Percentiles rank a stretch among this genome's conserved stretches.
Evolutionary conservation across 2,113 vertebrate genomes (phyloP).

Genomic region (Dipodomys spectabilis): DNA sequence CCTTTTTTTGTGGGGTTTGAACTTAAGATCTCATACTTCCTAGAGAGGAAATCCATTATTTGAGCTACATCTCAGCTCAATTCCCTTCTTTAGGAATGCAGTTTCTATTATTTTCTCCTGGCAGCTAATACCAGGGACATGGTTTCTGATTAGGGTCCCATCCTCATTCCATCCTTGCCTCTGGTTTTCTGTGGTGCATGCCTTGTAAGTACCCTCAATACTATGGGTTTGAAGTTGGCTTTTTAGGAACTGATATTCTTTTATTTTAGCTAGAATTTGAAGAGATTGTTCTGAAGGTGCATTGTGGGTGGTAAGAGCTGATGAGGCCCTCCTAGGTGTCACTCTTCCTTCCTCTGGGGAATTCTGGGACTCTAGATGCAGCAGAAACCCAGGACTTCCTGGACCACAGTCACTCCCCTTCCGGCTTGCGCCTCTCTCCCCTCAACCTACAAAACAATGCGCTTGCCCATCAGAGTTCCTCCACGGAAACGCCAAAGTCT

Average conservation of each 20-base stretch:
- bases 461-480: slow-evolving; percentile 12
- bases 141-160: background rate
- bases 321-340: background rate
- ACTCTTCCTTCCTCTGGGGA: too few relatives aligned
- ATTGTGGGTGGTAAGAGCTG: background rate
- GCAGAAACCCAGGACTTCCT: background rate
- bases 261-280: slow-evolving; percentile 18
- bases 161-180: too few relatives aligned
- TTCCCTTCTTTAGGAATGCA: background rate
- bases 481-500: background rate
- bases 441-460: background rate
- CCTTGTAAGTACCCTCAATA: too few relatives aligned
- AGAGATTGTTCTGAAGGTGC: background rate
- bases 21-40: too few relatives aligned
- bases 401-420: background rate
- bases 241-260: background rate
- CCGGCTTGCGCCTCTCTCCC: background rate
- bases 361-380: background rate
- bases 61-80: too few relatives aligned
- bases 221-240: background rate
- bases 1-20: too few relatives aligned
- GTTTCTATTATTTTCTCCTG: slow-evolving; percentile 11
- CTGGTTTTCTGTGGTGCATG: background rate
- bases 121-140: background rate
- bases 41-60: too few relatives aligned